Evolutionary conservation across 2,797 vertebrate genomes (phyloP).

Genomic region (Anguilla megastoma): DNA sequence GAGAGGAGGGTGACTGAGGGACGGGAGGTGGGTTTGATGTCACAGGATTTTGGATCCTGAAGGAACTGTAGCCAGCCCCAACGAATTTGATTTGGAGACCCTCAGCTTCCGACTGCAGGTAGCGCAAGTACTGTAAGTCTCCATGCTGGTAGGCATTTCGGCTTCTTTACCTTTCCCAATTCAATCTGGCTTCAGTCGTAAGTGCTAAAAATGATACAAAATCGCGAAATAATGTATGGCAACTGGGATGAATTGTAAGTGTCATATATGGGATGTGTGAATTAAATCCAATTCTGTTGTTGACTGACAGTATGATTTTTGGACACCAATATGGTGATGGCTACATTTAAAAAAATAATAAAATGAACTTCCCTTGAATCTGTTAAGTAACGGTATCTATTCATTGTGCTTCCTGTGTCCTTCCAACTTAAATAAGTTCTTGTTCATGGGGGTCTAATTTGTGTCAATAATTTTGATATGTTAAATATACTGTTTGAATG

Average conservation of each 20-base stretch:
- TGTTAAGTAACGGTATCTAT: background rate
- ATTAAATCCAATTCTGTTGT: background rate
- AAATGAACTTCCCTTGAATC: background rate
- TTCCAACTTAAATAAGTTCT: slow-evolving; percentile 16
- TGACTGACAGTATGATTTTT: slow-evolving; percentile 10
- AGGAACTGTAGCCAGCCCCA: background rate
- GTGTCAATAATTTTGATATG: background rate
- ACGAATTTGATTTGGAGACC: background rate
- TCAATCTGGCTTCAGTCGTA: background rate
- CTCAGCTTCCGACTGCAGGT: background rate
- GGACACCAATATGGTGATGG: background rate
- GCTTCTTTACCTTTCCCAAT: background rate
- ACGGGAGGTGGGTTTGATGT: background rate
- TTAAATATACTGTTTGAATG: slow-evolving; percentile 17
- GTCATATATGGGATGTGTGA: background rate
- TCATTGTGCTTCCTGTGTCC: slow-evolving; percentile 14
- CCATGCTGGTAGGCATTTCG: background rate
- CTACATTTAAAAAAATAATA: slow-evolving; percentile 16
- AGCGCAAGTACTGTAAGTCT: background rate
- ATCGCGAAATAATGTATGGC: background rate
- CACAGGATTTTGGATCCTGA: background rate
- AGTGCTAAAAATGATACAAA: background rate
- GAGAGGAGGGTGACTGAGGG: background rate
- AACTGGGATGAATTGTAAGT: background rate
- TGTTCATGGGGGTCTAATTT: slow-evolving; percentile 16